Evolutionary conservation across 2,888 invertebrate species (phyloP).

Genomic region (Spilosoma lubricipeda): DNA sequence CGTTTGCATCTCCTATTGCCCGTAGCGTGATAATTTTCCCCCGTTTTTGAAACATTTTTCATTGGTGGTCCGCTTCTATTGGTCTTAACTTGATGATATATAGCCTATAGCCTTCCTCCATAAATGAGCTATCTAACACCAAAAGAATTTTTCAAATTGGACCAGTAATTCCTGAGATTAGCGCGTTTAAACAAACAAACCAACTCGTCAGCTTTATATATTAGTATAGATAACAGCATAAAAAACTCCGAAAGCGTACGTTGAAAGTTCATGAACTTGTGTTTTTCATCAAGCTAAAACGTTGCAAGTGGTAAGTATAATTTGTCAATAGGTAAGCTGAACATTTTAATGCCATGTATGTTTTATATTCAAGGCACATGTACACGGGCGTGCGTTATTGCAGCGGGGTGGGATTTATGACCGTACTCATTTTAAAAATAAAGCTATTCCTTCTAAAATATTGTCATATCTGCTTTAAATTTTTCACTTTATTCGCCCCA

Average conservation of each 20-base stretch:
- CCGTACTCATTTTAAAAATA: constrained; percentile 81
- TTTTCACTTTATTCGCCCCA: constrained; percentile 82
- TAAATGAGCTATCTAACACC: no score
- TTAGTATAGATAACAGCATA: constrained; percentile 15
- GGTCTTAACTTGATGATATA: no score
- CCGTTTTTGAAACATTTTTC: no score
- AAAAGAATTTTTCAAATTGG: no score
- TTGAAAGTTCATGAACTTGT: constrained; percentile 29
- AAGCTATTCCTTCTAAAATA: constrained; percentile 85
- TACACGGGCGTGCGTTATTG: constrained; percentile 77
- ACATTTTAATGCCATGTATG: constrained; percentile 69
- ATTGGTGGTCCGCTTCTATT: no score
- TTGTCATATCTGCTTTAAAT: constrained; percentile 84
- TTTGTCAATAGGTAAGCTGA: constrained; percentile 64
- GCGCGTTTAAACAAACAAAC: no score
- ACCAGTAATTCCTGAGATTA: no score
- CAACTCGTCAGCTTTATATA: no score
- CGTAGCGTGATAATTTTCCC: no score
- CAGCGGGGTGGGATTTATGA: constrained; percentile 78
- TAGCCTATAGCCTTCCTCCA: no score
- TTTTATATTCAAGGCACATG: constrained; percentile 79
- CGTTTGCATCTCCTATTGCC: no score
- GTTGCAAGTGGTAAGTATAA: constrained; percentile 52
- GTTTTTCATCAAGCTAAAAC: constrained; percentile 54
- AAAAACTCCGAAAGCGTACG: constrained; percentile 28